Conservation (phyloP, 2,888 invertebrate genomes). For the Cantharis lateralis region DNA sequence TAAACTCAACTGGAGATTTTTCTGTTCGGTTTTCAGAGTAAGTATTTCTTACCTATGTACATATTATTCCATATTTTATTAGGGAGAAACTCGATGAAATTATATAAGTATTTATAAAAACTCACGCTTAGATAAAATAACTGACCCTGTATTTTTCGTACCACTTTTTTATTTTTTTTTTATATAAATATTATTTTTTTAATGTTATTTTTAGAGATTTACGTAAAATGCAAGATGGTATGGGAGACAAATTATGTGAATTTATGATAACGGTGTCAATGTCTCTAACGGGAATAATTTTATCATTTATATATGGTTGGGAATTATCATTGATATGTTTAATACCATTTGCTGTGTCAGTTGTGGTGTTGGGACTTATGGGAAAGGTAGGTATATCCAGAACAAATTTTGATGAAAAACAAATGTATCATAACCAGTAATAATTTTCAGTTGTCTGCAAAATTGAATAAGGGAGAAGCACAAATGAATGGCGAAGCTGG, state of each 20-base stretch:
- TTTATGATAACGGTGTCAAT: constrained; percentile 66
- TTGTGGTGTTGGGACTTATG: constrained; percentile 68
- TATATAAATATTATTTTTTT: too few relatives aligned
- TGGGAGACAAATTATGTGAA: constrained; percentile 80
- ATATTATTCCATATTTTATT: too few relatives aligned
- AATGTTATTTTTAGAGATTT: constrained; percentile 61
- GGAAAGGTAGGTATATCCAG: not conserved
- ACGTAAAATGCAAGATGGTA: constrained; percentile 77
- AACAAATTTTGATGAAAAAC: not conserved
- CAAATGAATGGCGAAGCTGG: constrained; percentile 76
- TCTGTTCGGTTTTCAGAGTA: not conserved
- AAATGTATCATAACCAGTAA: not conserved
- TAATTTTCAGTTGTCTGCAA: constrained; percentile 61
- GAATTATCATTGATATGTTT: constrained; percentile 77
- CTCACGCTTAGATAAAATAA: too few relatives aligned
- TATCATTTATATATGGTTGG: constrained; percentile 80
- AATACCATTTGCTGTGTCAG: constrained; percentile 71
- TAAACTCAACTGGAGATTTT: not conserved
- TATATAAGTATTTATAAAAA: too few relatives aligned
- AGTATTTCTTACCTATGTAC: not conserved
- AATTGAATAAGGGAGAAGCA: constrained; percentile 67
- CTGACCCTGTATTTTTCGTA: too few relatives aligned
- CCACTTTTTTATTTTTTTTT: too few relatives aligned
- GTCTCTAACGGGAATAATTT: constrained; percentile 64
- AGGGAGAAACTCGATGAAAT: too few relatives aligned